Conservation (phyloP, 2,888 invertebrate species). For the Leptodirus hochenwartii region DNA sequence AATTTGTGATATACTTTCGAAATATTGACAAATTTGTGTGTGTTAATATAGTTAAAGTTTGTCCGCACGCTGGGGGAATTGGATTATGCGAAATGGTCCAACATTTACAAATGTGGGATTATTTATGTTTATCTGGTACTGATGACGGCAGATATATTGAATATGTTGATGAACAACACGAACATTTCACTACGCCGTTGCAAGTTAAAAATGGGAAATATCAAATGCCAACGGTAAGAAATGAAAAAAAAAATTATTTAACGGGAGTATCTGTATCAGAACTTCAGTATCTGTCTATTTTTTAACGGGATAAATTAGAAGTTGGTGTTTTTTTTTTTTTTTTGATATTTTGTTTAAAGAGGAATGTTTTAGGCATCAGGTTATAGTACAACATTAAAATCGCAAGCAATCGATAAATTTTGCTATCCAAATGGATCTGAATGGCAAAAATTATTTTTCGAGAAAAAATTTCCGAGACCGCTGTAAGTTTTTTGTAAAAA, state of each 20-base stretch:
- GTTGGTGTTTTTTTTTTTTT: slow-evolving; percentile 7
- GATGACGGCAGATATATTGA: slow-evolving; percentile 60
- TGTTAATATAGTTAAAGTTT: slow-evolving; percentile 84
- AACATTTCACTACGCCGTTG: slow-evolving; percentile 66
- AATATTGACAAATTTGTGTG: no score
- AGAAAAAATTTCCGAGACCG: slow-evolving; percentile 39
- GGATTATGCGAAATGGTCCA: slow-evolving; percentile 90
- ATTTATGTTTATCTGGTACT: slow-evolving; percentile 49
- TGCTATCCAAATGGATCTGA: slow-evolving; percentile 61
- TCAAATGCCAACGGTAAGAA: slow-evolving; percentile 48
- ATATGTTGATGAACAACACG: slow-evolving; percentile 79
- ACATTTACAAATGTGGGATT: slow-evolving; percentile 82
- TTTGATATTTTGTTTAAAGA: slow-evolving; percentile 7
- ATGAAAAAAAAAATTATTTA: no score
- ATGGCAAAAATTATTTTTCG: slow-evolving; percentile 50
- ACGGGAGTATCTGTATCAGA: slow-evolving; percentile 1
- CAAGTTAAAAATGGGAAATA: slow-evolving; percentile 52
- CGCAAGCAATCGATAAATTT: slow-evolving; percentile 45
- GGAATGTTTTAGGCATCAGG: slow-evolving; percentile 42
- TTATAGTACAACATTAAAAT: slow-evolving; percentile 65
- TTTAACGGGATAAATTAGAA: slow-evolving; percentile 7
- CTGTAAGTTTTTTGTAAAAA: no score
- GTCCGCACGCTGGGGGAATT: slow-evolving; percentile 90
- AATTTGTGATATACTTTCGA: neutral
- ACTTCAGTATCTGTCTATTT: slow-evolving; percentile 6